Conservation (phyloP, 2,888 invertebrate genomes). For the Molorchus minor region DNA sequence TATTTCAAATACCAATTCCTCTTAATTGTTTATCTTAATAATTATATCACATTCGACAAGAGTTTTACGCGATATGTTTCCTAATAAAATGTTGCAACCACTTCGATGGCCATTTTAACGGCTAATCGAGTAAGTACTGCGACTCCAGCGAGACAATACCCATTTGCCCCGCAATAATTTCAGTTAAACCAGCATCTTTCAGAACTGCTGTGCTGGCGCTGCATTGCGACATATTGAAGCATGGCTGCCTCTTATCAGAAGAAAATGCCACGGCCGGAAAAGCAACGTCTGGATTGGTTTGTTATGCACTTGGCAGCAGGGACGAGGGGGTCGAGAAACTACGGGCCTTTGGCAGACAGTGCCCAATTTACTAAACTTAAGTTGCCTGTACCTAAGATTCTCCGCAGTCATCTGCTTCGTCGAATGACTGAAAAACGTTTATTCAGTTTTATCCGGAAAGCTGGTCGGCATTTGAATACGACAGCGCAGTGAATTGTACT, state of each 20-base stretch:
- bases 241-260: slow-evolving; percentile 55
- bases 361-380: slow-evolving; percentile 40
- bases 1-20: too few relatives aligned
- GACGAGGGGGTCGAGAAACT: slow-evolving; percentile 30
- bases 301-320: slow-evolving; percentile 42
- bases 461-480: slow-evolving; percentile 11
- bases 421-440: slow-evolving; percentile 15
- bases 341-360: slow-evolving; percentile 38
- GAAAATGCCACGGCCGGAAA: slow-evolving; percentile 42
- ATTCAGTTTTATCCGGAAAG: slow-evolving; percentile 14
- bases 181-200: slow-evolving; percentile 25
- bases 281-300: slow-evolving; percentile 42
- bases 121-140: slow-evolving; percentile 15
- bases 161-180: slow-evolving; percentile 33
- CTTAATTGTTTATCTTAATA: too few relatives aligned
- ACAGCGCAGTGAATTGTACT: neutral
- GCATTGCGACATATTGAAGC: slow-evolving; percentile 60
- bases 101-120: too few relatives aligned
- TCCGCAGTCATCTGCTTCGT: slow-evolving; percentile 22
- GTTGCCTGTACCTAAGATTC: slow-evolving; percentile 31
- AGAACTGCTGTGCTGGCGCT: slow-evolving; percentile 51
- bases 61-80: too few relatives aligned
- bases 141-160: slow-evolving; percentile 19
- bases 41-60: too few relatives aligned
- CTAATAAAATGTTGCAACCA: too few relatives aligned